Conservation (phyloP, 2,113 vertebrate genomes). For the Colistium nudipinnis region DNA sequence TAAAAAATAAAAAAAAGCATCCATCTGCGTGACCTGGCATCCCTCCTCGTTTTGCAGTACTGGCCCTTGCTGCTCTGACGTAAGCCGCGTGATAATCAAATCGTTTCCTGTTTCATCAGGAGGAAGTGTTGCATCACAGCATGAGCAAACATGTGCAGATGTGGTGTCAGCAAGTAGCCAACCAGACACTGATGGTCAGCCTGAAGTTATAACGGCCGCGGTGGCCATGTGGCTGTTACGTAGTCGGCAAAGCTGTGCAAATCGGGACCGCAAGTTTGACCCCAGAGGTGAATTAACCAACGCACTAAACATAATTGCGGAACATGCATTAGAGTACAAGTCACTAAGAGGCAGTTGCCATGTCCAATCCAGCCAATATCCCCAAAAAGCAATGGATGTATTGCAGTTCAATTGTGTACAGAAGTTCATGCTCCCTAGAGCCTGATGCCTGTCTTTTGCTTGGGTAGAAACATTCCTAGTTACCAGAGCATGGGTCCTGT, state of each 20-base stretch:
- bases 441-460: too few relatives aligned
- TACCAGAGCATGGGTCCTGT: too few relatives aligned
- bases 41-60: constrained; percentile 21
- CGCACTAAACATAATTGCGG: background rate
- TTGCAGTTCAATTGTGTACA: background rate
- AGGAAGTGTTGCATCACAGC: constrained; percentile 65
- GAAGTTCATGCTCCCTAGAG: background rate
- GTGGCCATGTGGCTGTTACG: constrained; percentile 57
- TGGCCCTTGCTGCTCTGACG: constrained; percentile 24
- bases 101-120: constrained; percentile 36
- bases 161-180: constrained; percentile 51
- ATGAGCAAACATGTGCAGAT: constrained; percentile 53
- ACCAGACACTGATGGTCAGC: constrained; percentile 30
- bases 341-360: background rate
- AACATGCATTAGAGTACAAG: background rate
- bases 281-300: constrained; percentile 4
- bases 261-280: background rate
- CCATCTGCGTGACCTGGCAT: constrained; percentile 51
- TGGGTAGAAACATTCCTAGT: too few relatives aligned
- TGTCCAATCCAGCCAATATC: background rate
- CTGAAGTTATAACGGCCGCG: constrained; percentile 39
- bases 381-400: background rate
- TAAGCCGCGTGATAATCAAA: constrained; percentile 53
- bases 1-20: constrained; percentile 15
- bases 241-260: constrained; percentile 15